Conservation (phyloP, 2,888 invertebrate species). For the Zygothrica quintamaculata region DNA sequence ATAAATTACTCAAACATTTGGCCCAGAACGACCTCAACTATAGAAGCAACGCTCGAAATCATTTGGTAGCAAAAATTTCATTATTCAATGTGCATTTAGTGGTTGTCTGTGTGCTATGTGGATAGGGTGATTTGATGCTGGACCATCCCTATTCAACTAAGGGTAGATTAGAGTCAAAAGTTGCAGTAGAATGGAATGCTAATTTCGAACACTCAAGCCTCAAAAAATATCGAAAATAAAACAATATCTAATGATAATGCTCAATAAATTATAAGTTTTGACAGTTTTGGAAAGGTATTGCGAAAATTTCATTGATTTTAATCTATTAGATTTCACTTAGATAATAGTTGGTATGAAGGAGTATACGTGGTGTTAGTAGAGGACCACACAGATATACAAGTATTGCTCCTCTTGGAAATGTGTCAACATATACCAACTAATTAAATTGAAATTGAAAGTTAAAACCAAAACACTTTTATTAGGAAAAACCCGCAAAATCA, state of each 20-base stretch:
- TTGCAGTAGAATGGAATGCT: conserved; percentile 74
- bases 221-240: conserved; percentile 29
- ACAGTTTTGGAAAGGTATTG: conserved; percentile 50
- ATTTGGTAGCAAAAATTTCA: conserved; percentile 55
- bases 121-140: conserved; percentile 29
- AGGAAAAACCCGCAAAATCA: conserved; percentile 75
- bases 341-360: conserved; percentile 1
- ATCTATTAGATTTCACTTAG: conserved; percentile 33
- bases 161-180: conserved; percentile 18
- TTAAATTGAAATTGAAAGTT: conserved; percentile 66
- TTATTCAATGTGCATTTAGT: conserved; percentile 69
- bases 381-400: conserved; percentile 63
- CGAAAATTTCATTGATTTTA: conserved; percentile 18
- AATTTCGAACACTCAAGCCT: conserved; percentile 72
- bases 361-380: conserved; percentile 29
- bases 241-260: conserved; percentile 64
- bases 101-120: not conserved
- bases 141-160: conserved; percentile 3
- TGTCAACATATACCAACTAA: conserved; percentile 66
- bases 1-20: conserved; percentile 81
- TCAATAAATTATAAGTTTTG: conserved; percentile 80
- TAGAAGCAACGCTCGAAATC: conserved; percentile 28
- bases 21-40: conserved; percentile 82
- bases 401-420: conserved; percentile 42
- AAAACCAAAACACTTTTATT: conserved; percentile 57